phyloP scores from a whole-genome alignment of 1,140 invertebrate species.

The Drosophila parvula region DNA sequence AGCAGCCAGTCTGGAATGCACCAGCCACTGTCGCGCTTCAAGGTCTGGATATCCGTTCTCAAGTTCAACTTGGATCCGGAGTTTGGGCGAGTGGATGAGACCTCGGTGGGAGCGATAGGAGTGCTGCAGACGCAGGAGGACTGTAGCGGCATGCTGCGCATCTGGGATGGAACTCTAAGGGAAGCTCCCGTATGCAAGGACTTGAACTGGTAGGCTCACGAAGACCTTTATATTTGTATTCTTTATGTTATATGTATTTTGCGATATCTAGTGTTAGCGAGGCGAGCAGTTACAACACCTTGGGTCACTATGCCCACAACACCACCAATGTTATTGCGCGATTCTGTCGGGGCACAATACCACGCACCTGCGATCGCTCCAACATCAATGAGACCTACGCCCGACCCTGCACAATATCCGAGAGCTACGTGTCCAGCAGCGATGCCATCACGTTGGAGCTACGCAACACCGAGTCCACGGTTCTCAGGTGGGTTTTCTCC shows the following conservation, averaged over 20 bases:
- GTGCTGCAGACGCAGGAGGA: conserved; percentile 88
- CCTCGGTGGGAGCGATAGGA: conserved; percentile 84
- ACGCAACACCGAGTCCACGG: conserved; percentile 91
- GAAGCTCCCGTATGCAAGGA: conserved; percentile 91
- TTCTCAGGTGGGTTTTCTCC: conserved; percentile 85
- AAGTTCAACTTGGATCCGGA: conserved; percentile 89
- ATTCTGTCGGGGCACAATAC: conserved; percentile 91
- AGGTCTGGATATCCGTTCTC: conserved; percentile 93
- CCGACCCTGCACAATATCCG: conserved; percentile 90
- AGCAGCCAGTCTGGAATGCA: conserved; percentile 68
- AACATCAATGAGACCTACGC: conserved; percentile 83
- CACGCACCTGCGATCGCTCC: conserved; percentile 90
- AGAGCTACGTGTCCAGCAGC: conserved; percentile 92
- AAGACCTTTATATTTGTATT: background rate
- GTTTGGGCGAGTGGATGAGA: conserved; percentile 85
- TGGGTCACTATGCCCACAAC: conserved; percentile 72
- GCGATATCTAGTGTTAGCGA: conserved; percentile 40
- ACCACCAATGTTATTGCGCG: conserved; percentile 90
- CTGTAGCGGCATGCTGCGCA: conserved; percentile 91
- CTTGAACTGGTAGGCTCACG: conserved; percentile 88
- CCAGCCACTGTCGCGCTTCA: conserved; percentile 86
- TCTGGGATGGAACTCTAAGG: conserved; percentile 93
- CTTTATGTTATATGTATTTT: background rate
- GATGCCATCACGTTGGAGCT: conserved; percentile 92
- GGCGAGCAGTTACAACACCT: conserved; percentile 43